Percentiles rank a stretch among this genome's conserved stretches.
These are phyloP conservation scores for Polyergus mexicanus DNA, from an alignment of 1,140 invertebrate genomes.

Conservation along the genomic window DNA sequence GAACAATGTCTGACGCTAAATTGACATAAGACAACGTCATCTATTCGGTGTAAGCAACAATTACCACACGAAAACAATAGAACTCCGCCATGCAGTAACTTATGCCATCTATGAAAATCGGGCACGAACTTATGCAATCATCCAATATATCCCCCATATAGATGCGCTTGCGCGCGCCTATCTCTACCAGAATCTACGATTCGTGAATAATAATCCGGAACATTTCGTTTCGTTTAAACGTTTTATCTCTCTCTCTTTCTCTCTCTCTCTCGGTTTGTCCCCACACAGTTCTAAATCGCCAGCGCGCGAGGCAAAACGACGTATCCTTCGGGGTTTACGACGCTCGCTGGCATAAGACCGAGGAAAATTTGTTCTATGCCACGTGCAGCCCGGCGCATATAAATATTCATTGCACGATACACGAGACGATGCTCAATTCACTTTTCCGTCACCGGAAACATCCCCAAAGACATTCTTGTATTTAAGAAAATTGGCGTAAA, in stretches of 20 bases:
- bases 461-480: neutral
- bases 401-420: slow-evolving; percentile 64
- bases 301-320: slow-evolving; percentile 15
- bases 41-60: too few relatives aligned
- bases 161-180: neutral
- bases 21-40: too few relatives aligned
- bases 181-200: slow-evolving; percentile 34
- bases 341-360: slow-evolving; percentile 57
- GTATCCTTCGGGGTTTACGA: slow-evolving; percentile 75
- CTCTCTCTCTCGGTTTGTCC: neutral
- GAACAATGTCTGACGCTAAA: too few relatives aligned
- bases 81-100: too few relatives aligned
- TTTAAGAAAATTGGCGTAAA: neutral
- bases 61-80: too few relatives aligned
- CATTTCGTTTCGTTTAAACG: slow-evolving; percentile 31
- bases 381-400: neutral
- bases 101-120: too few relatives aligned
- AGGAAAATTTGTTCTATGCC: slow-evolving; percentile 12
- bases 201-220: slow-evolving; percentile 7
- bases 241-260: too few relatives aligned
- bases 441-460: neutral
- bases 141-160: neutral
- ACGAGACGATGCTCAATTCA: neutral
- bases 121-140: too few relatives aligned
- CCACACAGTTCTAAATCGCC: slow-evolving; percentile 12